Evolutionary conservation across 2,797 vertebrate species (phyloP), one percentile per base, ranked within the genome.

Genomic region (Champsocephalus esox): DNA sequence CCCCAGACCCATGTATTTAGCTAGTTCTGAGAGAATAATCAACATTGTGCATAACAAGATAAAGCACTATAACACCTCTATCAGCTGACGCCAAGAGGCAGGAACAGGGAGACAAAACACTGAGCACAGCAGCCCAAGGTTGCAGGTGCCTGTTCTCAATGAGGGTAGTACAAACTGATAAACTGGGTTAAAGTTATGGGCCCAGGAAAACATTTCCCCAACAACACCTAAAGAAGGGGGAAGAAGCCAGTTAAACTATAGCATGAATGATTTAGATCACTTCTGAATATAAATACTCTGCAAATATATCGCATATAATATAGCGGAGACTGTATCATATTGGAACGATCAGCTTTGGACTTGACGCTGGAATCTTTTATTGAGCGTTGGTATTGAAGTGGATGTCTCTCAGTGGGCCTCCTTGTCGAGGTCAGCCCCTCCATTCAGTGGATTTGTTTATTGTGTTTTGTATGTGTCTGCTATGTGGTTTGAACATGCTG

Each of bases 351-450:
- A 61, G 21, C 59, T 50, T 61, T 38, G 48, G 46, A 62, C 5
- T 12, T 5, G 1, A 7, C 2, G 5, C 41, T 65, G 71, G 57
- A 52, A 9, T 46, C 14, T 0, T 66, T 5, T 38, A 62, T 9
- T 56, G 56, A 45, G 60, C 59, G 32, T 32, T 80, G 73, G 68
- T 66, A 34, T 64, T 58, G 63, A 75, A 49, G 64, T 57, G 11
- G 69, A 59, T 45, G 52, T 69, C 46, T 81, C 70, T 77, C 63
- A 67, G 74, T 78, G 59, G 78, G 75, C 70, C 74, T 88, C 73
- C 68, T 71, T 81, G 75, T 78, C 80, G 60, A 84, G 70, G 65
- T 75, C 74, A 72, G 64, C 21, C 49, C 66, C 70, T 70, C 38
- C 60, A 82, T 81, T 87, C 72, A 44, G 43, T 24, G 43, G 34